Evolutionary conservation across 2,113 vertebrate species (phyloP).

Genomic region (Cyprinodon variegatus): DNA sequence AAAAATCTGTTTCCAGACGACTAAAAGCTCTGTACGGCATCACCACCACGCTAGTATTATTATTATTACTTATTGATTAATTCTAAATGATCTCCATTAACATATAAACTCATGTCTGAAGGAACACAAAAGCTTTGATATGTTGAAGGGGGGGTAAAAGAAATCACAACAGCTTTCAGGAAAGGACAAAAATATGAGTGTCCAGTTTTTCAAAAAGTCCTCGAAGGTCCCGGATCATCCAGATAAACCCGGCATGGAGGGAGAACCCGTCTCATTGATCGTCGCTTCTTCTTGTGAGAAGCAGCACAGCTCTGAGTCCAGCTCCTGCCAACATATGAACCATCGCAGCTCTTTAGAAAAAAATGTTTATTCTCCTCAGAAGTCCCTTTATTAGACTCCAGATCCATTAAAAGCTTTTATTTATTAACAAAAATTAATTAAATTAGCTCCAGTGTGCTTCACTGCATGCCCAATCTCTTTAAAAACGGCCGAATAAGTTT

Average conservation of each 20-base stretch:
- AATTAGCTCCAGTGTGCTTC: too few species aligned
- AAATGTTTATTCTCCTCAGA: not conserved
- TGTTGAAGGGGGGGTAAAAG: slow-evolving; percentile 13
- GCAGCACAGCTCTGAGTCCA: slow-evolving; percentile 15
- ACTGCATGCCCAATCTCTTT: too few species aligned
- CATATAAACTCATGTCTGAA: slow-evolving; percentile 53
- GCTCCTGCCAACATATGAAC: not conserved
- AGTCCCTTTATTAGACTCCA: not conserved
- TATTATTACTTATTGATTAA: slow-evolving; percentile 66
- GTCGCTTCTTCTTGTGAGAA: not conserved
- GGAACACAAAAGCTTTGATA: slow-evolving; percentile 54
- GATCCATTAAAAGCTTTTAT: not conserved
- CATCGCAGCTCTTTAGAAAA: not conserved
- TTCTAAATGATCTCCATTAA: slow-evolving; percentile 61
- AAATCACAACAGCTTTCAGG: slow-evolving; percentile 33
- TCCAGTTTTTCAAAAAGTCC: slow-evolving; percentile 29
- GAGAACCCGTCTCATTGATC: slow-evolving; percentile 38
- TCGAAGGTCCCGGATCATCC: slow-evolving; percentile 15
- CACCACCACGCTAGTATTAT: slow-evolving; percentile 65
- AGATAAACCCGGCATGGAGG: slow-evolving; percentile 17
- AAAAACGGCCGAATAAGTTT: too few species aligned
- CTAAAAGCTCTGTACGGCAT: slow-evolving; percentile 58
- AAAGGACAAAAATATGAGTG: slow-evolving; percentile 5
- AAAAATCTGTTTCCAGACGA: slow-evolving; percentile 56
- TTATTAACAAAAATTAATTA: too few species aligned